Percentiles rank a stretch among this genome's conserved stretches.
These are phyloP conservation scores for Theretra japonica DNA, from an alignment of 2,888 invertebrate genomes.

Conservation along the genomic window DNA sequence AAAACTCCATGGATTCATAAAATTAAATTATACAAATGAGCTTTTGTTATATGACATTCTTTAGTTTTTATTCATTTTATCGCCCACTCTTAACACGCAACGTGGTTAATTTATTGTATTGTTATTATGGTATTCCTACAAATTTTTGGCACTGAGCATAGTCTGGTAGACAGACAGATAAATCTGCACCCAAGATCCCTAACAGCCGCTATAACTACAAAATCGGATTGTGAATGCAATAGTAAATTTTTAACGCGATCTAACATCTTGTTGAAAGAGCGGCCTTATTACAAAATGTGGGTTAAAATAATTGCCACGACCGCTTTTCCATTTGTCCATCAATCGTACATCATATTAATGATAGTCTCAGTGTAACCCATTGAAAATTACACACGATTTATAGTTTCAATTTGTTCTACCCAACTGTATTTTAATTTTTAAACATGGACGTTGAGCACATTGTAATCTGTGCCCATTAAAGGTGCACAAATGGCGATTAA, in stretches of 20 bases:
- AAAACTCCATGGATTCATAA: background rate
- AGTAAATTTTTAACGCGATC: background rate
- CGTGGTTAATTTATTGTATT: slow-evolving; percentile 7
- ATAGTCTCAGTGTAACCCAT: slow-evolving; percentile 2
- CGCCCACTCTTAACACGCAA: background rate
- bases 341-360: slow-evolving; percentile 11
- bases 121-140: background rate
- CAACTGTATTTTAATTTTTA: slow-evolving; percentile 31
- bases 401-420: slow-evolving; percentile 23
- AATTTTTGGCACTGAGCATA: slow-evolving; percentile 1
- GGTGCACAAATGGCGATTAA: slow-evolving; percentile 51
- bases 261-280: background rate
- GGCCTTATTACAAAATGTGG: background rate
- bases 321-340: slow-evolving; percentile 8
- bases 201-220: background rate
- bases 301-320: slow-evolving; percentile 1
- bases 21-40: background rate
- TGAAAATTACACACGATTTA: slow-evolving; percentile 26
- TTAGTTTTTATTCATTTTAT: background rate
- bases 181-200: background rate
- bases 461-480: slow-evolving; percentile 48
- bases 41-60: background rate
- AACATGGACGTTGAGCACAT: slow-evolving; percentile 37
- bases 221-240: background rate
- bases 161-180: background rate